These are phyloP conservation scores for Thinocorus orbignyianus DNA, from an alignment of 2,113 vertebrate genomes.

Conservation along the genomic window DNA sequence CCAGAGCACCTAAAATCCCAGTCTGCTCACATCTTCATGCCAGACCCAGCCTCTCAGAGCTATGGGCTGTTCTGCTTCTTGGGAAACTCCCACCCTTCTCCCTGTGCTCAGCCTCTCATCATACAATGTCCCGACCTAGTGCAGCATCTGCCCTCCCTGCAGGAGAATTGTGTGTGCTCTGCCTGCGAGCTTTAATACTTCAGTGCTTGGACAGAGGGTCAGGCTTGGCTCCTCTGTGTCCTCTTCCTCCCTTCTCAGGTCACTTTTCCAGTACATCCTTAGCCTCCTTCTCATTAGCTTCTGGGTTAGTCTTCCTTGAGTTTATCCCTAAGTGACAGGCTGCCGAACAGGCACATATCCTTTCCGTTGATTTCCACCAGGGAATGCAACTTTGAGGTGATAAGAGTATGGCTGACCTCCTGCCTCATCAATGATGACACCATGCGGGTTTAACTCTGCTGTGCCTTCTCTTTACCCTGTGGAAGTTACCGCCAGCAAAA, in stretches of 20 bases:
- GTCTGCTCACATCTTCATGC: background rate
- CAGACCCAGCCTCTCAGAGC: background rate
- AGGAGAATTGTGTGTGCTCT: background rate
- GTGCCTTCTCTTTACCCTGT: background rate
- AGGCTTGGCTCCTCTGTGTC: background rate
- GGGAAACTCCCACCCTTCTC: background rate
- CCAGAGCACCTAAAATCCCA: background rate
- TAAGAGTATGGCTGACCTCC: background rate
- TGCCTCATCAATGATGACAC: background rate
- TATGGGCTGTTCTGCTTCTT: background rate
- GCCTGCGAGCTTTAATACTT: background rate
- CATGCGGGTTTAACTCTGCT: background rate
- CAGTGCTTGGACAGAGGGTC: background rate
- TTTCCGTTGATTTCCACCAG: background rate
- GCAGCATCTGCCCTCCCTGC: background rate
- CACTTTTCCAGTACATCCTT: background rate
- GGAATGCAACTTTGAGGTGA: background rate
- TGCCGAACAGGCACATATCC: background rate
- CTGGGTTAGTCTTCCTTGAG: background rate
- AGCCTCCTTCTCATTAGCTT: background rate
- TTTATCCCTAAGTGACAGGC: background rate
- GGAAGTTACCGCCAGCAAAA: background rate
- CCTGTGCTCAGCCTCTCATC: background rate
- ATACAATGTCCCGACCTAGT: accelerated
- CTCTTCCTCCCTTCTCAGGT: background rate